Evolutionary conservation across 2,888 invertebrate genomes (phyloP).

Genomic region (Yponomeuta sedellus): DNA sequence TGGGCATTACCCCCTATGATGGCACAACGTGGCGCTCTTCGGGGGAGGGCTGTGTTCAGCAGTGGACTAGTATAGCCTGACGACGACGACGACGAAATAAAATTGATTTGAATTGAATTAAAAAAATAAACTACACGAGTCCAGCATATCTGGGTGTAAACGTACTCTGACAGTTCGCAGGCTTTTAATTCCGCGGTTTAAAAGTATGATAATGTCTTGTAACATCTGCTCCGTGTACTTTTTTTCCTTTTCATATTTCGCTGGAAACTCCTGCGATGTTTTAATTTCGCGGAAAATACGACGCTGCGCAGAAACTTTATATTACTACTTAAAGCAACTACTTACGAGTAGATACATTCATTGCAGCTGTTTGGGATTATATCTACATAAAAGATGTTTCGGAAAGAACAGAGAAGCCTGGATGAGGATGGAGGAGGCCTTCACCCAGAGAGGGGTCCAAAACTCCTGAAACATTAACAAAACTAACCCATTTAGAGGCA

Average conservation of each 20-base stretch:
- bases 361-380: background rate
- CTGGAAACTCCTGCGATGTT: constrained; percentile 2
- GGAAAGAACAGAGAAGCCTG: no score
- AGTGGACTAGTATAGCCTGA: no score
- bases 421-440: no score
- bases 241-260: constrained; percentile 4
- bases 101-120: no score
- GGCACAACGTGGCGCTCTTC: no score
- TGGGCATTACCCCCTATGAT: no score
- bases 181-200: constrained; percentile 10
- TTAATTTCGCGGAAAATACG: background rate
- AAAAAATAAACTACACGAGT: background rate
- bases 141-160: background rate
- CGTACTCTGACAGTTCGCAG: background rate
- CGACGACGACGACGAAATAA: no score
- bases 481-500: no score
- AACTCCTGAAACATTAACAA: no score
- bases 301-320: background rate
- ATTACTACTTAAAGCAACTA: background rate
- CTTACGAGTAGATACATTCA: background rate
- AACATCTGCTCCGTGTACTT: constrained; percentile 1
- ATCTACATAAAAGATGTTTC: no score
- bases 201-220: constrained; percentile 10
- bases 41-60: no score
- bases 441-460: no score